Evolutionary conservation across 1,140 invertebrate species (phyloP).

Genomic region (Drosophila nasuta): DNA sequence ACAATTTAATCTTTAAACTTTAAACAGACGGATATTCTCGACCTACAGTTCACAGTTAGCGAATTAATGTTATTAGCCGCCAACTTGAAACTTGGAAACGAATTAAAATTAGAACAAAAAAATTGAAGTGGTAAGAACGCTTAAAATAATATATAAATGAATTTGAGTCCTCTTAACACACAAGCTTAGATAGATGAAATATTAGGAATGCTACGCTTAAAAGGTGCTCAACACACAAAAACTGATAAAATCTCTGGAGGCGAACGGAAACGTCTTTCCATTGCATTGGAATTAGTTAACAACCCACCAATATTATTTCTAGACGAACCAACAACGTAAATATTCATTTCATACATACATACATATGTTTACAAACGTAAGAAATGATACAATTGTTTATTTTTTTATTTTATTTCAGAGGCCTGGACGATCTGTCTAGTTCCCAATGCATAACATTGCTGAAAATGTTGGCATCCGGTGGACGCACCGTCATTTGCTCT

Average conservation of each 20-base stretch:
- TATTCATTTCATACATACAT: slow-evolving; percentile 39
- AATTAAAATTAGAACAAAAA: slow-evolving; percentile 89
- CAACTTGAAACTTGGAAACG: slow-evolving; percentile 92
- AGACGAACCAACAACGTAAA: slow-evolving; percentile 94
- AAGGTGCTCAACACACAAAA: slow-evolving; percentile 88
- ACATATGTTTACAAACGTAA: slow-evolving; percentile 27
- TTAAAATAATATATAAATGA: background rate
- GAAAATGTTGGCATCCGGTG: slow-evolving; percentile 91
- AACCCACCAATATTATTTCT: slow-evolving; percentile 96
- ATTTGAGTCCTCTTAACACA: background rate
- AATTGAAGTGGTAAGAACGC: slow-evolving; percentile 88
- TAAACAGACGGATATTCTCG: slow-evolving; percentile 90
- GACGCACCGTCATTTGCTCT: slow-evolving; percentile 95
- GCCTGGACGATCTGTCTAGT: slow-evolving; percentile 91
- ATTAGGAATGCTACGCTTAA: slow-evolving; percentile 88
- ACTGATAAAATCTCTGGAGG: slow-evolving; percentile 94
- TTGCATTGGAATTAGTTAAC: slow-evolving; percentile 96
- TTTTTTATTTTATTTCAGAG: slow-evolving; percentile 73
- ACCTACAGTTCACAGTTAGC: slow-evolving; percentile 93
- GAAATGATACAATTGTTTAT: background rate
- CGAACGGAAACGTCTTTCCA: slow-evolving; percentile 95
- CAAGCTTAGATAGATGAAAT: slow-evolving; percentile 89
- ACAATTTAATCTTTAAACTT: background rate
- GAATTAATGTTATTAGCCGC: slow-evolving; percentile 95
- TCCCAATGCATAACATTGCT: slow-evolving; percentile 91